A percentile compares a stretch with the other conserved stretches of the same genome.
Conservation (phyloP, 1,140 invertebrate genomes). For the Hydropsyche tenuis region DNA sequence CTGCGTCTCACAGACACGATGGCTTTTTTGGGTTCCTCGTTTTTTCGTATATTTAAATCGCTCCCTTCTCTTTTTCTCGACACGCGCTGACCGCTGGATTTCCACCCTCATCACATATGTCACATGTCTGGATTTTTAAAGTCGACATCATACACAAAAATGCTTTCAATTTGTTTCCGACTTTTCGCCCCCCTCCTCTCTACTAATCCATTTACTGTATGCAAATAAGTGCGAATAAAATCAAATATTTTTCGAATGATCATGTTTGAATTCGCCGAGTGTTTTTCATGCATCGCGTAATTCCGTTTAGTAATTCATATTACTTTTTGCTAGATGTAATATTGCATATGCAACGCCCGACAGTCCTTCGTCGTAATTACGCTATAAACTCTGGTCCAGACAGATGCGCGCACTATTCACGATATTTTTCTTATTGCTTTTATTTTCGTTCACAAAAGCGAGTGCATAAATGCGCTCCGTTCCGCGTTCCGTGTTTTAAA, state of each 20-base stretch:
- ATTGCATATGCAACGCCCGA: slow-evolving; percentile 42
- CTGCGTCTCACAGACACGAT: no score
- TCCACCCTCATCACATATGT: slow-evolving; percentile 7
- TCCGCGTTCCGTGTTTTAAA: slow-evolving; percentile 10
- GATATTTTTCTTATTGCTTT: slow-evolving; percentile 18
- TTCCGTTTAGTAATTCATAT: no score
- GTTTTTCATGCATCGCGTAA: not conserved
- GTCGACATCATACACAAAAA: not conserved
- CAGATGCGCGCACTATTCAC: slow-evolving; percentile 27
- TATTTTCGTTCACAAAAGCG: slow-evolving; percentile 10
- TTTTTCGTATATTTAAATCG: slow-evolving; percentile 2
- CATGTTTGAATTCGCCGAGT: no score
- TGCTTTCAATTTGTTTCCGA: slow-evolving; percentile 12
- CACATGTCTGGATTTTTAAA: slow-evolving; percentile 1
- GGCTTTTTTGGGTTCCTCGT: not conserved
- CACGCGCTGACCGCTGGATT: slow-evolving; percentile 16
- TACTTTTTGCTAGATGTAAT: not conserved
- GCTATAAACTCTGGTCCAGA: slow-evolving; percentile 37
- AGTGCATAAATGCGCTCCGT: not conserved
- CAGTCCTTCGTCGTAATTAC: slow-evolving; percentile 40
- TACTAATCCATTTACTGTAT: no score
- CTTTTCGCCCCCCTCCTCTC: no score
- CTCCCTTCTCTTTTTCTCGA: not conserved
- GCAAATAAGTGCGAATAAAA: no score
- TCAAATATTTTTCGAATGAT: no score